A percentile compares a stretch with the other conserved stretches of the same genome.
Conservation (phyloP, 2,888 invertebrate genomes). For the Cistogaster globosa region DNA sequence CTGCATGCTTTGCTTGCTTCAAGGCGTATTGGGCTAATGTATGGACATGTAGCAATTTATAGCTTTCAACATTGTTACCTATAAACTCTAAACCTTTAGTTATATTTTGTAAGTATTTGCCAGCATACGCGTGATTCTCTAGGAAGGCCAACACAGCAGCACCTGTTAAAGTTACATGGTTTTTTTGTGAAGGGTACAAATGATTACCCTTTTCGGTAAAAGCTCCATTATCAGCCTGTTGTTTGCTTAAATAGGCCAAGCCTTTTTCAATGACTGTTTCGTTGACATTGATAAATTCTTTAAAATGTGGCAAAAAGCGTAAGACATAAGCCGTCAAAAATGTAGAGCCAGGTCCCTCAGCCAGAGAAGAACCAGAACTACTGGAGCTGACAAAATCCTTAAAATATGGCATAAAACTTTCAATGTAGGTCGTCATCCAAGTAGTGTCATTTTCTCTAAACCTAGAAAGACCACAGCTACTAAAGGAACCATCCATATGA, state of each 20-base stretch:
- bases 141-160: conserved; percentile 89
- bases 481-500: conserved; percentile 94
- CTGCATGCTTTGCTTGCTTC: conserved; percentile 88
- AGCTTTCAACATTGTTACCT: conserved; percentile 86
- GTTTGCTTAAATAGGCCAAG: conserved; percentile 87
- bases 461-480: conserved; percentile 88
- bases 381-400: too few species aligned
- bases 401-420: too few species aligned
- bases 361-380: background rate
- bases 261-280: conserved; percentile 86
- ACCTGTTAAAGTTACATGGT: conserved; percentile 89
- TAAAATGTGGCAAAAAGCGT: conserved; percentile 78
- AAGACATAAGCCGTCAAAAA: conserved; percentile 94
- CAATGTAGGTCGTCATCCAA: too few species aligned
- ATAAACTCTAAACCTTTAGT: conserved; percentile 91
- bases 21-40: conserved; percentile 91
- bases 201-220: conserved; percentile 91
- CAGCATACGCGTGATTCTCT: conserved; percentile 83
- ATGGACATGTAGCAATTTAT: conserved; percentile 88
- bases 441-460: too few species aligned
- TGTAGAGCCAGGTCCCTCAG: conserved; percentile 86
- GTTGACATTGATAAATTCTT: conserved; percentile 88
- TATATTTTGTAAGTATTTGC: conserved; percentile 86
- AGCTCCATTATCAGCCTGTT: conserved; percentile 89
- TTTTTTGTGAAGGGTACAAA: conserved; percentile 86